Evolutionary conservation across 2,113 vertebrate genomes (phyloP), one percentile per base, ranked within the genome.

Genomic region (Mormoops blainvillei): DNA sequence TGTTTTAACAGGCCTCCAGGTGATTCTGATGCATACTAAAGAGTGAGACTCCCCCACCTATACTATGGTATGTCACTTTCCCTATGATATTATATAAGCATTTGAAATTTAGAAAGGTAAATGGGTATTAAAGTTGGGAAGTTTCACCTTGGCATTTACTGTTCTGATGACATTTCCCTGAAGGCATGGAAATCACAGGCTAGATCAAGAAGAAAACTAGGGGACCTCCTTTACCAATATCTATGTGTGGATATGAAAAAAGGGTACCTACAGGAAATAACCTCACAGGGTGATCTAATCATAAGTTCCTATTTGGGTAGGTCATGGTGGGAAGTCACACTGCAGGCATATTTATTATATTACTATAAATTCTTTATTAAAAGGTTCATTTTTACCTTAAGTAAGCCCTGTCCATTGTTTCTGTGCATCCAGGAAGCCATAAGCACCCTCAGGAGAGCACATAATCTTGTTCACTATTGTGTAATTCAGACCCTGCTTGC

Each of bases 41-140:
- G 24, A 73, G 9, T 50, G 24, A 67, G 18, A 45, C 0, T 11
- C 0, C 4, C 0, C 20, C 0, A 9, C 5, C 65, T 54, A 12
- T 14, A 58, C 41, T 67, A 4, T 38, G 61, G 87, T 50, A 20
- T 38, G 4, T 80, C 14, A 90, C 3, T 76, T 16, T 67, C 11
- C 13, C 36, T 15, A 22, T 45, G 73, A 36, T 28, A 68, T 68
- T 93, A 52, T 48, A 84, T 36, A 52, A 52, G 19, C 38, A 54
- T 73, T 41, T 74, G 67, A 76, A 84, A 82, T 36, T 26, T 76
- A 1, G 10, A 58, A 36, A 76, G 76, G 11, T 3, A 91, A 76
- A 95, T n/a, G 24, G 1, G 28, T 50, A 3, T 65, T 63, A n/a
- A 74, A 18, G 28, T 4, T 52, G 65, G 2, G 12, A 1, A 45